These are phyloP conservation scores for Excalfactoria chinensis DNA, from an alignment of 2,113 vertebrate species.

Conservation along the genomic window DNA sequence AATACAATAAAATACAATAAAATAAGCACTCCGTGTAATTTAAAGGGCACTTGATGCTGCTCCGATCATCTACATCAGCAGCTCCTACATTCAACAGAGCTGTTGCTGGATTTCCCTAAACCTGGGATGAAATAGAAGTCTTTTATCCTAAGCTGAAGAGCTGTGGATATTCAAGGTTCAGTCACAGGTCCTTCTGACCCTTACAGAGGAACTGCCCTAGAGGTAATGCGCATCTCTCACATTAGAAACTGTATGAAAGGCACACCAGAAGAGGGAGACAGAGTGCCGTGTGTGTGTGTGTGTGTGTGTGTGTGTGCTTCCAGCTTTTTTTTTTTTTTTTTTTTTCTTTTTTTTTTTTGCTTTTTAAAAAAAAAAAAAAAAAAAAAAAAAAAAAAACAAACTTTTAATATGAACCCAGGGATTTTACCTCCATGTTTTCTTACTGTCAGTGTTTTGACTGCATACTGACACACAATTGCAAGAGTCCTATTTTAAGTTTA, in stretches of 20 bases:
- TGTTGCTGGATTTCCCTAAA: not conserved
- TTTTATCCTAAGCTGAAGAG: not conserved
- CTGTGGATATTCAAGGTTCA: not conserved
- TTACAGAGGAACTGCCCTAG: not conserved
- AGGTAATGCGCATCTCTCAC: not conserved
- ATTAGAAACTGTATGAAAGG: not conserved
- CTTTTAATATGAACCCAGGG: not conserved
- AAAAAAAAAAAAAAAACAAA: too few species aligned
- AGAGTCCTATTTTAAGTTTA: not conserved
- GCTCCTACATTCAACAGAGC: not conserved
- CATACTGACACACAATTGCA: not conserved
- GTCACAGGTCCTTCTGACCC: not conserved
- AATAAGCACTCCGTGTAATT: not conserved
- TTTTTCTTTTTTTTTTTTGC: too few species aligned
- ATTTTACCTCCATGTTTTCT: not conserved
- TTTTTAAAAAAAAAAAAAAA: too few species aligned
- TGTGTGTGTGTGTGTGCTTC: not conserved
- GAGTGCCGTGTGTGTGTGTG: not conserved
- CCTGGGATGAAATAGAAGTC: not conserved
- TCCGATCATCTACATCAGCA: not conserved
- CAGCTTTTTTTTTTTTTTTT: not conserved
- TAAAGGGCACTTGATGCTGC: not conserved
- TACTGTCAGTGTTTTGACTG: not conserved
- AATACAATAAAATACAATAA: not conserved
- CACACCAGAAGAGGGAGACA: slow-evolving; percentile 40